A percentile compares a stretch with the other conserved stretches of the same genome.
phyloP scores from a whole-genome alignment of 92 coral and sea anemone species.

The Zoanthus gigantus region DNA sequence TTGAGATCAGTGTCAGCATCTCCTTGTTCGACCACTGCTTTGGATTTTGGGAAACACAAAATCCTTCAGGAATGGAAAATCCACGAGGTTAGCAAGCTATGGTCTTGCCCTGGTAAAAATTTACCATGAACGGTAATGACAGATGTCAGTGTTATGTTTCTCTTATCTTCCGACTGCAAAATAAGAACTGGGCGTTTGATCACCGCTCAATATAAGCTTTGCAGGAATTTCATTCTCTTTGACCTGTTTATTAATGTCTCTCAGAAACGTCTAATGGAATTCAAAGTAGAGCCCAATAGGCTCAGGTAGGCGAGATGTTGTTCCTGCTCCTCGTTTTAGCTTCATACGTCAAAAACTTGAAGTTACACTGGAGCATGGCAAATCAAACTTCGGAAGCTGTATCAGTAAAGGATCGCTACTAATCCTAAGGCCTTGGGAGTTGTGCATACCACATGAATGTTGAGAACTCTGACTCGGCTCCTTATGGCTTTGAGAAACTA shows the following conservation, averaged over 20 bases:
- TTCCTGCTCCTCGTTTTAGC: slow-evolving; percentile 26
- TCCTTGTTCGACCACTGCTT: slow-evolving; percentile 51
- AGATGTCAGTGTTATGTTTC: slow-evolving; percentile 38
- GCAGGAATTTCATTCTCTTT: background rate
- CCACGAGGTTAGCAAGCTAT: slow-evolving; percentile 38
- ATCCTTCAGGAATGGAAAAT: slow-evolving; percentile 11
- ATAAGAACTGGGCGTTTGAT: slow-evolving; percentile 22
- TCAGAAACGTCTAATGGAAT: slow-evolving; percentile 19
- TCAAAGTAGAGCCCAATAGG: slow-evolving; percentile 35
- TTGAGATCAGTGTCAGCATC: slow-evolving; percentile 49
- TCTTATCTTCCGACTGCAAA: slow-evolving; percentile 35
- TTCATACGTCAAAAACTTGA: background rate
- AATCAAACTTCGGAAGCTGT: slow-evolving; percentile 7
- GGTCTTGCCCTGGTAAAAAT: slow-evolving; percentile 32
- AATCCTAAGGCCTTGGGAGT: background rate
- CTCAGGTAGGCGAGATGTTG: slow-evolving; percentile 16
- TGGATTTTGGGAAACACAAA: slow-evolving; percentile 49
- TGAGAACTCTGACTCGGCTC: slow-evolving; percentile 23
- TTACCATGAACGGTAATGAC: background rate
- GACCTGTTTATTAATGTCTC: slow-evolving; percentile 18
- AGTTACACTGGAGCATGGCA: slow-evolving; percentile 10
- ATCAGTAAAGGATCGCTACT: slow-evolving; percentile 25
- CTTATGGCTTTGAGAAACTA: slow-evolving; percentile 28
- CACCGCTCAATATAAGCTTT: slow-evolving; percentile 21
- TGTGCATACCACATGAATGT: slow-evolving; percentile 11